Base-by-base conservation (phyloP, 2,888 invertebrate genomes). In the Parapristionchus giblindavisi region DNA sequence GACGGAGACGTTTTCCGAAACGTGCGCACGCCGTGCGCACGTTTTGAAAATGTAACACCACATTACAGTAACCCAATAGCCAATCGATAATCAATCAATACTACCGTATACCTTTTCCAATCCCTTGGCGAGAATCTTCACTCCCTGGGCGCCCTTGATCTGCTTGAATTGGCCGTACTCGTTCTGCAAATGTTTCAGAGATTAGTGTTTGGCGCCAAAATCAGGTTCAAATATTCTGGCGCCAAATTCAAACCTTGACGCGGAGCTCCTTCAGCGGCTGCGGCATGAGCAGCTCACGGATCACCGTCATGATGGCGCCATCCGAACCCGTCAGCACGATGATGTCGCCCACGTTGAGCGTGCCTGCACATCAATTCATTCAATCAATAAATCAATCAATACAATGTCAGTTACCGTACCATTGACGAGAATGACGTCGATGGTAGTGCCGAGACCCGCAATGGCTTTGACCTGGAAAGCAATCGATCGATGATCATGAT, bases 361-460 rank as follows among this genome's bases (percentile, higher is more conserved):
- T 77, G 68, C 68, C 71, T 71, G 38, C n/a, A n/a, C n/a, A n/a
- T n/a, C n/a, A n/a, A 36, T 34, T 17, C 21, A 4, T 14, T 5
- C n/a, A 6, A 2, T 48, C 27, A 43, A 2, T 48, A 27, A 3
- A 4, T 24, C 21, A 2, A 34, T 32, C 27, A 43, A 43, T 14
- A 43, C 11, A 43, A 11, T 24, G 8, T 27, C 24, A 43, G 17
- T 14, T 14, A 17, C 43, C 63, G 40, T 92, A 24, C 99, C 99
- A 90, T 99, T 99, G 75, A 99, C 94, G 77, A 99, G 91, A 89
- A 99, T 98, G 32, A 97, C 94, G 91, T 99, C 99, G 85, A 99
- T 96, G 2, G 99, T 99, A 65, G 98, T 99, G 71, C 97, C 97
- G 78, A 99, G 91, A 48, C 99, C 99, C 32, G 96, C 92, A 87